Percentiles rank a stretch among this genome's conserved stretches.
Evolutionary conservation across 2,113 vertebrate genomes (phyloP).

Genomic region (Hemibagrus wyckioides): DNA sequence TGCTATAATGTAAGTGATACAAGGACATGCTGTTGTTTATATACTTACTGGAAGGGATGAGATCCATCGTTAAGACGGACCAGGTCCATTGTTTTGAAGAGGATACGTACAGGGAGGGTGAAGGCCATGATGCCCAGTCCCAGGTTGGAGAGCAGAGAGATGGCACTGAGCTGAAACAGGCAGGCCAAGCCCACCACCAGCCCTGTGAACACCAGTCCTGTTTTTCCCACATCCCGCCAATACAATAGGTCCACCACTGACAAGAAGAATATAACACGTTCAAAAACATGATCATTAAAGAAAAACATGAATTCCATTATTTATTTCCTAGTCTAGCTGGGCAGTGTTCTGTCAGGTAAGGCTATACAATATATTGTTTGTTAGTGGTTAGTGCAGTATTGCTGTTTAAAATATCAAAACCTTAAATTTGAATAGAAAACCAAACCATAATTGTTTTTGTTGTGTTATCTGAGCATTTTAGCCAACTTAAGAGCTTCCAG

Average conservation of each 20-base stretch:
- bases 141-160: slow-evolving; percentile 79
- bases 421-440: not conserved
- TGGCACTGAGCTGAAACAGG: slow-evolving; percentile 83
- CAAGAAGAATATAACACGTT: slow-evolving; percentile 2
- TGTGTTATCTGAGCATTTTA: not conserved
- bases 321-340: not conserved
- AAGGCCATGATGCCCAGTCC: slow-evolving; percentile 76
- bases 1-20: not conserved
- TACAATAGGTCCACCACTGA: slow-evolving; percentile 82
- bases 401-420: not conserved
- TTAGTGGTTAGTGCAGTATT: not conserved
- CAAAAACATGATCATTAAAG: not conserved
- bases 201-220: slow-evolving; percentile 79
- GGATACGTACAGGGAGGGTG: slow-evolving; percentile 81
- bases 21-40: not conserved
- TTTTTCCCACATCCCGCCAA: slow-evolving; percentile 78
- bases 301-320: not conserved
- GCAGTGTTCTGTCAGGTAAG: not conserved
- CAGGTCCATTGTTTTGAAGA: slow-evolving; percentile 76
- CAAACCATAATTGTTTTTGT: not conserved
- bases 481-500: not conserved
- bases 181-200: slow-evolving; percentile 80
- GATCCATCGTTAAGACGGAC: slow-evolving; percentile 72
- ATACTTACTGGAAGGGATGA: slow-evolving; percentile 85
- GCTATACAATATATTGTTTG: not conserved